A percentile compares a stretch with the other conserved stretches of the same genome.
phyloP scores from a whole-genome alignment of 2,888 invertebrate species.

The Hermaeophaga mercurialis region DNA sequence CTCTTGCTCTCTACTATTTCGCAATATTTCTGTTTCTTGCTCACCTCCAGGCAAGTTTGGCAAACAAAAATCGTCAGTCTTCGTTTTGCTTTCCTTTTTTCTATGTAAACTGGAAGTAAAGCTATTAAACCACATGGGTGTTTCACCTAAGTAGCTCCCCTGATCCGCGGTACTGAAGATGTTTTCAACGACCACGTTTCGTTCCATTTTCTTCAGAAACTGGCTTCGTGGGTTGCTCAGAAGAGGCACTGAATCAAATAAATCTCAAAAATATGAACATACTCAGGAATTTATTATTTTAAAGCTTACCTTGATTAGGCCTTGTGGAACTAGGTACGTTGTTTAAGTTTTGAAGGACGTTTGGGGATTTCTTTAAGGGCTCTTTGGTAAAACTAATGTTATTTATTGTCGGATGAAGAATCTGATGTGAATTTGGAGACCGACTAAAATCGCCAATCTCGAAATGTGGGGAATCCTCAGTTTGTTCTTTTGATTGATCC shows the following conservation, averaged over 20 bases:
- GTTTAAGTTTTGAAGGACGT: conserved; percentile 46
- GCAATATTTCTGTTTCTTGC: background rate
- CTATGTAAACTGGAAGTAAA: conserved; percentile 35
- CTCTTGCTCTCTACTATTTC: background rate
- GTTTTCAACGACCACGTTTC: conserved; percentile 44
- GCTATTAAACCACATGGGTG: conserved; percentile 44
- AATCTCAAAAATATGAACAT: background rate
- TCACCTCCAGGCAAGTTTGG: conserved; percentile 69
- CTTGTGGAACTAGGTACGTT: conserved; percentile 32
- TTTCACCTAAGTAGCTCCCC: conserved; percentile 23
- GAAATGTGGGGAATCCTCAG: conserved; percentile 44
- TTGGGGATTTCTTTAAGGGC: conserved; percentile 48
- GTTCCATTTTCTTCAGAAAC: conserved; percentile 50
- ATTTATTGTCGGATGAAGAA: conserved; percentile 53
- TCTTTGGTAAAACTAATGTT: conserved; percentile 52
- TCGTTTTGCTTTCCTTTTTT: conserved; percentile 45
- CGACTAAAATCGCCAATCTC: conserved; percentile 42
- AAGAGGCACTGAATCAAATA: conserved; percentile 45
- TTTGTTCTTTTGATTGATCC: conserved; percentile 14
- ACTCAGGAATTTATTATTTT: too few species aligned
- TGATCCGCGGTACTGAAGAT: conserved; percentile 43
- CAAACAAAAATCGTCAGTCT: conserved; percentile 61
- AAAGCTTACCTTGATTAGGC: background rate
- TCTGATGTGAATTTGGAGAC: conserved; percentile 41
- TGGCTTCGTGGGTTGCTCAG: conserved; percentile 45